These are phyloP conservation scores for Dicrostonyx torquatus DNA, from an alignment of 2,797 vertebrate genomes.

Conservation along the genomic window DNA sequence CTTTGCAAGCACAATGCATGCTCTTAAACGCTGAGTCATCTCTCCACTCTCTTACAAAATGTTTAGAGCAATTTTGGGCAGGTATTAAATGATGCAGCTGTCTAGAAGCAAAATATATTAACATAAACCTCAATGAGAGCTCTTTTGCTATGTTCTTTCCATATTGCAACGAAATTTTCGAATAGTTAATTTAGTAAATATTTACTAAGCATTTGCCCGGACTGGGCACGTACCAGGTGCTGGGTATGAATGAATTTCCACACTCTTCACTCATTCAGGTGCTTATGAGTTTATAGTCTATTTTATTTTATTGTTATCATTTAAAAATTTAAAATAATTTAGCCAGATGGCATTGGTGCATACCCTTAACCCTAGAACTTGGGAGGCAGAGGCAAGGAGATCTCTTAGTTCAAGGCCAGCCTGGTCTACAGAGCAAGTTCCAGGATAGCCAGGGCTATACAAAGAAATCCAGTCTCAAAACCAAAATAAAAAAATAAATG, in stretches of 20 bases:
- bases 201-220: not conserved
- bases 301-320: not conserved
- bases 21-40: not conserved
- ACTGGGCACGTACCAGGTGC: not conserved
- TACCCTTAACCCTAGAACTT: not conserved
- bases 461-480: not conserved
- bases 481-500: not conserved
- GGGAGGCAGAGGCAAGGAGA: not conserved
- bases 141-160: not conserved
- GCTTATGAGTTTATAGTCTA: not conserved
- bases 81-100: not conserved
- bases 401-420: not conserved
- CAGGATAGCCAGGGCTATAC: not conserved
- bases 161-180: not conserved
- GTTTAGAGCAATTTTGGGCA: not conserved
- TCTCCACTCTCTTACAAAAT: not conserved
- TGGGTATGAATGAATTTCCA: not conserved
- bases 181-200: constrained; percentile 37
- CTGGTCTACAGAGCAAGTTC: not conserved
- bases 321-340: not conserved
- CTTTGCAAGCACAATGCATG: not conserved
- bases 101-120: constrained; percentile 21
- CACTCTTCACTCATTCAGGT: not conserved
- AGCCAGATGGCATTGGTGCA: not conserved
- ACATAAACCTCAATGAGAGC: not conserved